Conservation (phyloP, 2,113 vertebrate genomes). For the Chunga burmeisteri region DNA sequence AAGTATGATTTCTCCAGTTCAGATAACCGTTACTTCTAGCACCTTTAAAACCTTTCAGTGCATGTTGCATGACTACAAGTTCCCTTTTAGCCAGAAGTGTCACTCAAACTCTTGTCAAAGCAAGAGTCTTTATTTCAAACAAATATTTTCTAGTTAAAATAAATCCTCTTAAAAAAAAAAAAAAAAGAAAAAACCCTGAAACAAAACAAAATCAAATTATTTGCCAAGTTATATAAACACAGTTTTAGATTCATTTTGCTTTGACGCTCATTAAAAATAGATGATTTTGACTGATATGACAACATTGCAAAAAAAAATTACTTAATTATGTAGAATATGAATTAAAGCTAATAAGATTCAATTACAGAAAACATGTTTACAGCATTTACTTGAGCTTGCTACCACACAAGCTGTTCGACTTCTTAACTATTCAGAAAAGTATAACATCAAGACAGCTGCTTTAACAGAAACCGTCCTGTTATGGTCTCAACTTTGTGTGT, state of each 20-base stretch:
- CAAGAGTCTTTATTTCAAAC: not conserved
- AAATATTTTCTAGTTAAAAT: not conserved
- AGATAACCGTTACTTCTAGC: not conserved
- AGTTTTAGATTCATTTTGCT: not conserved
- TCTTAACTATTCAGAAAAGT: not conserved
- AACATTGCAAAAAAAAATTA: constrained; percentile 6
- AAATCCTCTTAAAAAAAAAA: not conserved
- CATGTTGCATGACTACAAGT: not conserved
- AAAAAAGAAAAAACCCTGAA: not conserved
- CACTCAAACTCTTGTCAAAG: not conserved
- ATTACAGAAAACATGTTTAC: constrained; percentile 48
- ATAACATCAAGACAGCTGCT: not conserved
- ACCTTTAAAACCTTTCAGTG: not conserved
- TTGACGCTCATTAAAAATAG: constrained; percentile 20
- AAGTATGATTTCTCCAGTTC: not conserved
- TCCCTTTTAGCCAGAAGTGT: not conserved
- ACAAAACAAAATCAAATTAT: not conserved
- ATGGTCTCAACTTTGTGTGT: not conserved
- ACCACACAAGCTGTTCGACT: constrained; percentile 40
- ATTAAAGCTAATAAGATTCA: constrained; percentile 48
- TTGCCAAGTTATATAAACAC: not conserved
- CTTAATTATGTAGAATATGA: constrained; percentile 36
- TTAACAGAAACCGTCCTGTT: not conserved
- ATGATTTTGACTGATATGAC: not conserved
- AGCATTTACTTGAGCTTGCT: constrained; percentile 36